Conservation (phyloP, 2,113 vertebrate genomes). For the Myocastor coypus region DNA sequence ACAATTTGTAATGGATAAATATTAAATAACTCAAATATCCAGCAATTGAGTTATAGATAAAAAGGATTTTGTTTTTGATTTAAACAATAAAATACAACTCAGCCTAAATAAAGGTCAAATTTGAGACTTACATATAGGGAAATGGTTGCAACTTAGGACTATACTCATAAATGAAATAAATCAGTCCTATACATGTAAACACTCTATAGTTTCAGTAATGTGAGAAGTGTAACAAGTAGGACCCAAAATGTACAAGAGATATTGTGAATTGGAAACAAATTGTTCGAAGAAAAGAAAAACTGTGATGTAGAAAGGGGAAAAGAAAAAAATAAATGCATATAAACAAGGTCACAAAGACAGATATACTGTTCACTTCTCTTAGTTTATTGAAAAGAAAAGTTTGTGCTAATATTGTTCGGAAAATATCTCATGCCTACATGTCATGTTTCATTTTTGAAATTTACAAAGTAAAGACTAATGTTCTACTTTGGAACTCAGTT, state of each 20-base stretch:
- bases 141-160: background rate
- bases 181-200: background rate
- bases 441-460: background rate
- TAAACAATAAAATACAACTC: background rate
- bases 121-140: background rate
- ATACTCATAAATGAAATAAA: background rate
- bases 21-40: background rate
- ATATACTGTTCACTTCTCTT: too few relatives aligned
- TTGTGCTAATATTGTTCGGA: too few relatives aligned
- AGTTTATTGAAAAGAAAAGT: too few relatives aligned
- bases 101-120: background rate
- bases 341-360: background rate
- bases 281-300: background rate
- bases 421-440: background rate
- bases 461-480: background rate
- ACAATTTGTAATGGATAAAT: background rate
- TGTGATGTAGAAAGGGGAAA: background rate
- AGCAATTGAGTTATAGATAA: background rate
- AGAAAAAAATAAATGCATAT: background rate
- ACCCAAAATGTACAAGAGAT: background rate
- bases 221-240: background rate
- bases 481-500: too few relatives aligned
- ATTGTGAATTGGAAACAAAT: background rate
- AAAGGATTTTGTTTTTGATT: background rate
- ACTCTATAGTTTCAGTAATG: background rate